Percentiles rank a stretch among this genome's conserved stretches.
These are phyloP conservation scores for Pseudobourletiella spinata DNA, from an alignment of 1,140 invertebrate genomes.

Conservation along the genomic window DNA sequence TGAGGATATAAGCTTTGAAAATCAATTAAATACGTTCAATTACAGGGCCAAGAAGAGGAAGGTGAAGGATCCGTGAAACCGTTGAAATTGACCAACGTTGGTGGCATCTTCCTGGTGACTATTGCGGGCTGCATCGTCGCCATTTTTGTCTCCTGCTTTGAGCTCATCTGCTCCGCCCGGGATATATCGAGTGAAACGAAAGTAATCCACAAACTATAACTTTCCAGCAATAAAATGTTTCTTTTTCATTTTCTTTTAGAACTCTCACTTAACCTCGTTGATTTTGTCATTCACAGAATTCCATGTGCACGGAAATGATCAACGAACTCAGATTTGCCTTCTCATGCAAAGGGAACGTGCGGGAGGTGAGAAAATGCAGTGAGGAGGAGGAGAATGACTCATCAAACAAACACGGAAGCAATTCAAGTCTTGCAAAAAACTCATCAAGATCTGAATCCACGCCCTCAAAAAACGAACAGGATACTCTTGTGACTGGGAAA, in stretches of 20 bases:
- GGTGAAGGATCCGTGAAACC: slow-evolving; percentile 37
- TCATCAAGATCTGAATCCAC: too few relatives aligned
- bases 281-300: slow-evolving; percentile 1
- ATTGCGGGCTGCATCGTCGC: slow-evolving; percentile 57
- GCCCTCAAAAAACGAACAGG: too few relatives aligned
- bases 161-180: not conserved
- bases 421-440: too few relatives aligned
- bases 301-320: slow-evolving; percentile 12
- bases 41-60: not conserved
- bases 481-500: too few relatives aligned
- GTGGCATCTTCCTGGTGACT: slow-evolving; percentile 81
- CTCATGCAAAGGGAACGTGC: slow-evolving; percentile 51
- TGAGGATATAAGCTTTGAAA: too few relatives aligned
- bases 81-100: slow-evolving; percentile 66
- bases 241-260: not conserved
- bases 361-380: too few relatives aligned
- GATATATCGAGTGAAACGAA: not conserved
- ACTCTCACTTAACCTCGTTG: too few relatives aligned
- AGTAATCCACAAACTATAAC: not conserved
- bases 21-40: too few relatives aligned
- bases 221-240: not conserved
- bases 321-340: slow-evolving; percentile 57
- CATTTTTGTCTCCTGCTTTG: slow-evolving; percentile 40
- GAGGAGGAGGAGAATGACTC: too few relatives aligned
- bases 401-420: too few relatives aligned